These are phyloP conservation scores for Hyaena hyaena DNA, from an alignment of 2,113 vertebrate genomes.

Conservation along the genomic window DNA sequence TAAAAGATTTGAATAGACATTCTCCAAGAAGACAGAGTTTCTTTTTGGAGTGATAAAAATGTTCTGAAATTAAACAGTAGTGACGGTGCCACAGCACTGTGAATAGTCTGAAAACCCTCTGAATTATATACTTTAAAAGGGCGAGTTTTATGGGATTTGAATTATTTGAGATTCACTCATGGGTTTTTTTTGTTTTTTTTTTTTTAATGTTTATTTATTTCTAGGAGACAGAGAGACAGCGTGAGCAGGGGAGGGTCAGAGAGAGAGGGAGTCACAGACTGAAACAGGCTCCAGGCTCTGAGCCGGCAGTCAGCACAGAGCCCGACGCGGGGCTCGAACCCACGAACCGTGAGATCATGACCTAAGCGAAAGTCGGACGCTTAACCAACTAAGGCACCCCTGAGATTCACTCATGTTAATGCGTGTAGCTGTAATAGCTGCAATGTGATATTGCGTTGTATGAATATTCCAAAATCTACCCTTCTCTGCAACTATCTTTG, in stretches of 20 bases:
- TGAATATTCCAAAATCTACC: neutral
- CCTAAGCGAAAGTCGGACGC: too few species aligned
- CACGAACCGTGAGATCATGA: too few species aligned
- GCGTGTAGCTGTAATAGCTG: neutral
- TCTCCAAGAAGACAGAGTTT: neutral
- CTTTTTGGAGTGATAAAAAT: neutral
- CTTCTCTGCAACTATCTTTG: neutral
- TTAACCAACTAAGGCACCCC: too few species aligned
- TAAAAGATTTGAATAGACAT: neutral
- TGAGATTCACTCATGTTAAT: neutral
- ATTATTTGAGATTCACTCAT: neutral
- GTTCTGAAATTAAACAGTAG: neutral
- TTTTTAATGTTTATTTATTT: too few species aligned
- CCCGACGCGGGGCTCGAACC: too few species aligned
- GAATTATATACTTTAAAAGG: neutral
- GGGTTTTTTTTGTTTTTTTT: too few species aligned
- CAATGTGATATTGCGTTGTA: neutral
- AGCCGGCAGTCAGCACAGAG: too few species aligned
- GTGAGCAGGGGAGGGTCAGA: too few species aligned
- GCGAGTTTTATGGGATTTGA: neutral
- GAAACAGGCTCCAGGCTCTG: too few species aligned
- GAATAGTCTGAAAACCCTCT: neutral
- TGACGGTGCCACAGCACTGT: neutral
- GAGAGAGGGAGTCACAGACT: too few species aligned
- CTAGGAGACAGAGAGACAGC: too few species aligned